phyloP scores from a whole-genome alignment of 2,113 vertebrate species.

The Strix aluco region DNA sequence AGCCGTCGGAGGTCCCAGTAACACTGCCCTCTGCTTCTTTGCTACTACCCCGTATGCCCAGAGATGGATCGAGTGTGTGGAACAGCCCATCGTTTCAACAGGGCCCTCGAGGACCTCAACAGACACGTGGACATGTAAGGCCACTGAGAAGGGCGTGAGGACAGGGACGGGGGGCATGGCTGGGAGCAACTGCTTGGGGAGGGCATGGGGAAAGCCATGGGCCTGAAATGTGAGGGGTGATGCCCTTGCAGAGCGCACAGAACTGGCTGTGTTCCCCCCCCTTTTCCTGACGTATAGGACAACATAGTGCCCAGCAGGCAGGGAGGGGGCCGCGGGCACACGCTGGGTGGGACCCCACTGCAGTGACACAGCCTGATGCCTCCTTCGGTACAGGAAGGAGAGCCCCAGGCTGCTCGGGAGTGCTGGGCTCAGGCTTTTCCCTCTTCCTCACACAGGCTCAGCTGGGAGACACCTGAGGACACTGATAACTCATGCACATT shows the following conservation, averaged over 20 bases:
- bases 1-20: neutral
- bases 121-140: neutral
- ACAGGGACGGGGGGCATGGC: neutral
- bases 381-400: too few relatives aligned
- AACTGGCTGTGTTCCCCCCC: neutral
- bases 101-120: accelerated
- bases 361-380: too few relatives aligned
- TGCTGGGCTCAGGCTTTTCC: too few relatives aligned
- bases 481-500: too few relatives aligned
- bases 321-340: neutral
- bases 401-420: too few relatives aligned
- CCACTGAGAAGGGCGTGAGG: neutral
- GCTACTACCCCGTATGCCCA: too few relatives aligned
- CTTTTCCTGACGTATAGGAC: neutral
- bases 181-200: neutral
- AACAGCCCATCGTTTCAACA: neutral
- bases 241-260: neutral
- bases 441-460: too few relatives aligned
- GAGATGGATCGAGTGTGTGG: accelerated
- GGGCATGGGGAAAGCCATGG: neutral
- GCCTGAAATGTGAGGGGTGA: neutral
- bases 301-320: too few relatives aligned
- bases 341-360: neutral
- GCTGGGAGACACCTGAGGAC: too few relatives aligned
- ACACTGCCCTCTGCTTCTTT: too few relatives aligned